phyloP scores from a whole-genome alignment of 1,140 invertebrate genomes.

The Scylla paramamosain region DNA sequence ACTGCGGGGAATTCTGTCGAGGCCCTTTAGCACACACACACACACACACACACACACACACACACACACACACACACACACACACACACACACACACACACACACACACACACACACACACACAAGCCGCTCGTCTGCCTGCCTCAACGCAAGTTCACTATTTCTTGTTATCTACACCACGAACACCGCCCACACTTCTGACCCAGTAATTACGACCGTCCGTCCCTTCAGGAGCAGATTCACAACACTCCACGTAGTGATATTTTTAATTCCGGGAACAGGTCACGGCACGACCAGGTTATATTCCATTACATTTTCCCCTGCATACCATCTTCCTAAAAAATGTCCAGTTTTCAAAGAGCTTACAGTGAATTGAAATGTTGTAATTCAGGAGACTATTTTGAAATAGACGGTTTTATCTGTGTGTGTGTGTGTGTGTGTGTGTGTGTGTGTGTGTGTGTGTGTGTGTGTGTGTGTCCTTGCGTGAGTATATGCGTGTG shows the following conservation, averaged over 20 bases:
- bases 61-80: too few species aligned
- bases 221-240: not conserved
- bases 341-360: not conserved
- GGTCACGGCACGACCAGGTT: not conserved
- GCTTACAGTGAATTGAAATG: too few species aligned
- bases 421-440: too few species aligned
- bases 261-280: not conserved
- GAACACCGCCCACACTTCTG: not conserved
- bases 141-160: not conserved
- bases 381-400: too few species aligned
- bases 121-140: too few species aligned
- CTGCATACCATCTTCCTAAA: not conserved
- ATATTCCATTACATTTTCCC: not conserved
- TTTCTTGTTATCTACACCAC: not conserved
- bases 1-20: too few species aligned
- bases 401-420: too few species aligned
- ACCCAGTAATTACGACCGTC: not conserved
- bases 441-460: too few species aligned
- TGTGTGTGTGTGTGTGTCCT: too few species aligned
- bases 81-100: not conserved
- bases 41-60: too few species aligned
- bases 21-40: too few species aligned
- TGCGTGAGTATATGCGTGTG: not conserved
- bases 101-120: conserved; percentile 8
- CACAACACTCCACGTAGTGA: not conserved